Evolutionary conservation across 2,797 vertebrate species (phyloP).

Genomic region (Crax fasciolata): DNA sequence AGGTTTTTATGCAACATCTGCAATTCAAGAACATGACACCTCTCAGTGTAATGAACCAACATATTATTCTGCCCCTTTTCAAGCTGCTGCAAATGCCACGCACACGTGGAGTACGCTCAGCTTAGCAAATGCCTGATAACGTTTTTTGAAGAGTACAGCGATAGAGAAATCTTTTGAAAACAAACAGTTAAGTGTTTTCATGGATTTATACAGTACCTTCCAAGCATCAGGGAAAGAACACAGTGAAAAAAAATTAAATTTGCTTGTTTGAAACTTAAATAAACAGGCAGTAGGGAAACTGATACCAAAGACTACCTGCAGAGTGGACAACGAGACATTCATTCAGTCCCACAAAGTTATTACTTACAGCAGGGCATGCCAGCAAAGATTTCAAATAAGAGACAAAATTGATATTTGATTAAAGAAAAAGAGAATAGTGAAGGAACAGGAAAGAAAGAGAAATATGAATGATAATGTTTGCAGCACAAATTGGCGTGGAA

Average conservation of each 20-base stretch:
- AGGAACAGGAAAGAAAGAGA: not conserved
- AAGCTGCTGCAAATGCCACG: not conserved
- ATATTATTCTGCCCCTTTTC: not conserved
- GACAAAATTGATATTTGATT: not conserved
- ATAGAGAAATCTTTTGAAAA: not conserved
- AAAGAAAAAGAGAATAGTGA: fast-evolving
- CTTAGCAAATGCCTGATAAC: not conserved
- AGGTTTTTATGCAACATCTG: not conserved
- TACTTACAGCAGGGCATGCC: not conserved
- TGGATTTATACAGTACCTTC: not conserved
- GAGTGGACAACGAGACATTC: not conserved
- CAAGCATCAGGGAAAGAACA: not conserved
- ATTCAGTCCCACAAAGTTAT: not conserved
- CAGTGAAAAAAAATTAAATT: not conserved
- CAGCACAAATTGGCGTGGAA: fast-evolving
- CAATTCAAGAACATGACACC: not conserved
- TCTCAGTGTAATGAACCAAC: fast-evolving
- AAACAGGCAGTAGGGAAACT: not conserved
- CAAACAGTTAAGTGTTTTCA: not conserved
- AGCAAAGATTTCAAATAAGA: not conserved
- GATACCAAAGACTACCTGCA: not conserved
- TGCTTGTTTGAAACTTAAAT: not conserved
- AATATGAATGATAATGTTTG: not conserved
- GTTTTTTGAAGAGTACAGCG: not conserved
- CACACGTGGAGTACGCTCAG: fast-evolving